A percentile compares a stretch with the other conserved stretches of the same genome.
phyloP scores from a whole-genome alignment of 1,140 invertebrate genomes.

The Drosophila eugracilis region DNA sequence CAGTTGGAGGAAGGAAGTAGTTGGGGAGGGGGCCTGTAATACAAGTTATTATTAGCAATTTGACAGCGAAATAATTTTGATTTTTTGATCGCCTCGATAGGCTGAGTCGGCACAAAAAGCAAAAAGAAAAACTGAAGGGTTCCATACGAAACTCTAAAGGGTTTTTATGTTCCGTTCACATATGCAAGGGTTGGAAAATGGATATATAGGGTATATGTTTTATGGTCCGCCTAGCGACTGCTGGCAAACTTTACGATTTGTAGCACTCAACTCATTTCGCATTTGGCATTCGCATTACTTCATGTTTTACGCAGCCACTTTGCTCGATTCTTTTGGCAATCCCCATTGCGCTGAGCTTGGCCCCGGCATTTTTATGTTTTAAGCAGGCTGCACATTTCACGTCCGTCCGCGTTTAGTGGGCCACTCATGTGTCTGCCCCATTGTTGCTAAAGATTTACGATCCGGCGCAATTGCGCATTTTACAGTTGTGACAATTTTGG shows the following conservation, averaged over 20 bases:
- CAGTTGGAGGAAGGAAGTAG: conserved; percentile 19
- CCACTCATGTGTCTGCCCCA: conserved; percentile 61
- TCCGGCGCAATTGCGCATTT: conserved; percentile 80
- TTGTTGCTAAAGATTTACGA: conserved; percentile 78
- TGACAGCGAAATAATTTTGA: conserved; percentile 79
- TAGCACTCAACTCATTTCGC: conserved; percentile 81
- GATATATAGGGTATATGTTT: conserved; percentile 54
- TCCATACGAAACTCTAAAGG: conserved; percentile 19
- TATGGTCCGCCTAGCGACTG: conserved; percentile 62
- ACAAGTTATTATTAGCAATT: conserved; percentile 84
- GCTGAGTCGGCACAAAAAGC: conserved; percentile 21
- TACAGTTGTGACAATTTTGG: conserved; percentile 81
- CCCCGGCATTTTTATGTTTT: conserved; percentile 75
- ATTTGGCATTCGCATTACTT: conserved; percentile 77
- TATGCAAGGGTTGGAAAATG: conserved; percentile 26
- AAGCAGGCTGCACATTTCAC: conserved; percentile 81
- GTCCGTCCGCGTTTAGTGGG: conserved; percentile 69
- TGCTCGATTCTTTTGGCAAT: conserved; percentile 57
- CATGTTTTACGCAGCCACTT: conserved; percentile 81
- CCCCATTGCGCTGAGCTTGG: conserved; percentile 46
- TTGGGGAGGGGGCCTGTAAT: conserved; percentile 50
- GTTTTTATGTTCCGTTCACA: conserved; percentile 37
- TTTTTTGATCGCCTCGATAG: conserved; percentile 64
- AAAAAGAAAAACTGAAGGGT: too few species aligned
- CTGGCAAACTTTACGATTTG: conserved; percentile 73